These are phyloP conservation scores for Oenanthe melanoleuca DNA, from an alignment of 2,113 vertebrate species.

Conservation along the genomic window DNA sequence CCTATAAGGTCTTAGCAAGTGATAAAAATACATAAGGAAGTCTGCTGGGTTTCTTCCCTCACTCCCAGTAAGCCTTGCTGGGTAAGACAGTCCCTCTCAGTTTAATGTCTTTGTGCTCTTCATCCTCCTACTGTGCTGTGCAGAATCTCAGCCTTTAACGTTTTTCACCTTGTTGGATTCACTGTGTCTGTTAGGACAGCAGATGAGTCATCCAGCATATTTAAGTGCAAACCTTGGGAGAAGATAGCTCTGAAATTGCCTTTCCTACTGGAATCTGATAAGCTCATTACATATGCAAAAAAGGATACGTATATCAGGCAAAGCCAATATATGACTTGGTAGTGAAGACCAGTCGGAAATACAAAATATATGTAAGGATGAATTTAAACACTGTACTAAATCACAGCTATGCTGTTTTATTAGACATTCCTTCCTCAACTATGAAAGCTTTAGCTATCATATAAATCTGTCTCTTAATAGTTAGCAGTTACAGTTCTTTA, in stretches of 20 bases:
- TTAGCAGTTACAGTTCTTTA: conserved; percentile 63
- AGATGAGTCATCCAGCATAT: not conserved
- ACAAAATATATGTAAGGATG: conserved; percentile 59
- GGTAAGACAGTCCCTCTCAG: not conserved
- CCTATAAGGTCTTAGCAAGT: not conserved
- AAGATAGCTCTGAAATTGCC: conserved; percentile 22
- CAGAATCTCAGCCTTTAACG: not conserved
- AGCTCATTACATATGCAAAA: conserved; percentile 53
- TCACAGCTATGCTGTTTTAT: conserved; percentile 64
- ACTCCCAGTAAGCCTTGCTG: not conserved
- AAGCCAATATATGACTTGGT: conserved; percentile 23
- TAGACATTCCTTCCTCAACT: conserved; percentile 70
- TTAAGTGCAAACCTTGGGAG: conserved; percentile 7
- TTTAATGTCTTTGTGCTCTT: not conserved
- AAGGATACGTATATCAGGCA: not conserved
- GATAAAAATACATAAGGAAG: not conserved
- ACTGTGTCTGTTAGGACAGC: not conserved
- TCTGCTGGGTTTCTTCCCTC: rapidly evolving
- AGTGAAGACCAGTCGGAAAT: not conserved
- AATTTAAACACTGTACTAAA: conserved; percentile 68
- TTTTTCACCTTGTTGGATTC: conserved; percentile 24
- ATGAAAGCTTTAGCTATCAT: conserved; percentile 52
- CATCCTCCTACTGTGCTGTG: not conserved
- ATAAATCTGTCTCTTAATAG: conserved; percentile 75
- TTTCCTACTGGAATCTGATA: conserved; percentile 48